These are phyloP conservation scores for Acipenser transmontanus DNA, from an alignment of 2,797 vertebrate species.

Conservation along the genomic window DNA sequence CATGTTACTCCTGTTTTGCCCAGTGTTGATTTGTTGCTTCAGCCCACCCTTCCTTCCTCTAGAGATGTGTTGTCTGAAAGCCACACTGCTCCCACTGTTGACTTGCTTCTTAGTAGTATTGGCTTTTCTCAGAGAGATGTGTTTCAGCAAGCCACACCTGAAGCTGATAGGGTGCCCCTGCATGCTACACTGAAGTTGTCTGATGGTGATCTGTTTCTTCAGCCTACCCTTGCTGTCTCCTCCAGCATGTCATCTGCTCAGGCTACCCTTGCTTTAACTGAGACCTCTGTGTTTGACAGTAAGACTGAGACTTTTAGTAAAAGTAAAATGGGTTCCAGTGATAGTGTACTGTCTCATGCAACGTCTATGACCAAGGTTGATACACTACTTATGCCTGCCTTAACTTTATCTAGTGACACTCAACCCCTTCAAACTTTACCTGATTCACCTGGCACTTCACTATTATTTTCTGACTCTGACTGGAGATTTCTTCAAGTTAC, in stretches of 20 bases:
- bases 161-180: conserved; percentile 58
- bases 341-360: conserved; percentile 68
- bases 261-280: conserved; percentile 55
- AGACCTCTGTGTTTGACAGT: conserved; percentile 65
- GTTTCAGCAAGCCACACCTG: conserved; percentile 58
- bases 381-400: conserved; percentile 51
- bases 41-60: conserved; percentile 68
- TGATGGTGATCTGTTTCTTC: conserved; percentile 53
- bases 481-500: conserved; percentile 48
- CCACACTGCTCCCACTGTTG: conserved; percentile 1
- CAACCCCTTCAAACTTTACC: conserved; percentile 59
- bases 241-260: conserved; percentile 61
- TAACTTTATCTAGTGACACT: conserved; percentile 54
- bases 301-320: conserved; percentile 49
- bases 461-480: conserved; percentile 49
- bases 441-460: conserved; percentile 49
- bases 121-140: conserved; percentile 56
- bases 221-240: conserved; percentile 57
- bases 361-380: conserved; percentile 42
- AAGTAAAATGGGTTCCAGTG: conserved; percentile 53
- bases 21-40: conserved; percentile 64
- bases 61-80: conserved; percentile 56
- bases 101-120: neutral
- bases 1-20: conserved; percentile 79
- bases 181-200: conserved; percentile 65